Percentiles rank a stretch among this genome's conserved stretches.
phyloP scores from a whole-genome alignment of 2,113 vertebrate species.

The Trichomycterus rosablanca region DNA sequence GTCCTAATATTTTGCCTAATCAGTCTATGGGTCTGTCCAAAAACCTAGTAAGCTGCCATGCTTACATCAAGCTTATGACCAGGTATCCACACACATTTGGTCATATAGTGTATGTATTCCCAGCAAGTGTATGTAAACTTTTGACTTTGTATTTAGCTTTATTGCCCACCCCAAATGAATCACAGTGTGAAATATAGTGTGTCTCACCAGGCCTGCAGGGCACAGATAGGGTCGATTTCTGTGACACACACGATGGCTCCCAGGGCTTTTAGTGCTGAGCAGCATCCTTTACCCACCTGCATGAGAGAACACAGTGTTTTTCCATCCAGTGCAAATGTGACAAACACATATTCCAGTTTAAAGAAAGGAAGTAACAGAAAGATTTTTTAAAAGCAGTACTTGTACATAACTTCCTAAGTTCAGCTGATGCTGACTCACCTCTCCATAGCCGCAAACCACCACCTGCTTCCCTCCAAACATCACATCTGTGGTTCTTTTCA shows the following conservation, averaged over 20 bases:
- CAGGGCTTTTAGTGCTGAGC: conserved; percentile 91
- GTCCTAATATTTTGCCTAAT: too few relatives aligned
- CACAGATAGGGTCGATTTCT: conserved; percentile 97
- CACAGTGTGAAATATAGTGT: background rate
- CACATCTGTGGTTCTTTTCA: conserved; percentile 98
- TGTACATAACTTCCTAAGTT: background rate
- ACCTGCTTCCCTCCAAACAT: conserved; percentile 99
- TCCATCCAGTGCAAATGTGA: background rate
- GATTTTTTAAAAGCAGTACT: too few relatives aligned
- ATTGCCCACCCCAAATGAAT: too few relatives aligned
- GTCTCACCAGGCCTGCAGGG: conserved; percentile 93
- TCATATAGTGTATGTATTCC: too few relatives aligned
- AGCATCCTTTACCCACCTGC: conserved; percentile 97
- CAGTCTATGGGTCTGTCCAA: too few relatives aligned
- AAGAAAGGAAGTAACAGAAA: background rate
- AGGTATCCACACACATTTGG: too few relatives aligned
- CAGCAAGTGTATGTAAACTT: too few relatives aligned
- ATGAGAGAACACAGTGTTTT: background rate
- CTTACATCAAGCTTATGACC: too few relatives aligned
- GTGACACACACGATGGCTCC: conserved; percentile 95
- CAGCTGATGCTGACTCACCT: conserved; percentile 72
- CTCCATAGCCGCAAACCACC: conserved; percentile 96
- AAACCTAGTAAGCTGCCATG: too few relatives aligned
- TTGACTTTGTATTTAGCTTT: too few relatives aligned
- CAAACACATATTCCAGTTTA: background rate